Evolutionary conservation across 2,113 vertebrate genomes (phyloP), one percentile per base, ranked within the genome.

Genomic region (Vulpes lagopus): DNA sequence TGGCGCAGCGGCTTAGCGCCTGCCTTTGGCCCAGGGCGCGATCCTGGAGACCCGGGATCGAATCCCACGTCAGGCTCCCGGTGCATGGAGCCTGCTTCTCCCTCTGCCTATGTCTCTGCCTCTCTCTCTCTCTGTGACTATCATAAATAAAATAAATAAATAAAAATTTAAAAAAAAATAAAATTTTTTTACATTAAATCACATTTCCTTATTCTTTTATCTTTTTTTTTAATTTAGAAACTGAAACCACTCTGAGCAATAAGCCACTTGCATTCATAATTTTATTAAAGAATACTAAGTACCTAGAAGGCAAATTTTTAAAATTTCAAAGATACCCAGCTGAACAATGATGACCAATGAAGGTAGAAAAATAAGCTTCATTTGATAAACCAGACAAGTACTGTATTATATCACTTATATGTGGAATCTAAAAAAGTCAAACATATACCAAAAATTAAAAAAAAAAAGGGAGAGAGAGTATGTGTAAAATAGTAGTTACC

Each of bases 161-260:
- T 35, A 35, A 2, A 35, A 35, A 35, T 35, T 35, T 35, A 2
- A 35, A 35, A 35, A 35, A 35, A 35, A 35, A 35, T 1, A 64
- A 35, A 79, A 65, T 57, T 69, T 62, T 53, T 87, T 95, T 84
- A 91, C 9, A 49, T 73, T 89, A 91, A 93, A 69, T 5, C 7
- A 89, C 30, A 89, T 67, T 81, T 86, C 81, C 82, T 55, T 91
- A 93, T 81, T 86, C 35, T 59, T 96, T 62, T 71, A 62, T 23
- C 62, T 90, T 78, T 90, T 94, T 94, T 78, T 60, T 80, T 25
- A 89, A 30, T 69, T 93, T 80, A 89, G 82, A 94, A 76, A 95
- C n/a, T 78, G 20, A 97, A 97, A 81, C 11, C 19, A 55, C 65
- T 76, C 51, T 69, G 15, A 79, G 17, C 35, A 89, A 92, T 71